Evolutionary conservation across 2,888 invertebrate species (phyloP).

Genomic region (Cheilosia variabilis): DNA sequence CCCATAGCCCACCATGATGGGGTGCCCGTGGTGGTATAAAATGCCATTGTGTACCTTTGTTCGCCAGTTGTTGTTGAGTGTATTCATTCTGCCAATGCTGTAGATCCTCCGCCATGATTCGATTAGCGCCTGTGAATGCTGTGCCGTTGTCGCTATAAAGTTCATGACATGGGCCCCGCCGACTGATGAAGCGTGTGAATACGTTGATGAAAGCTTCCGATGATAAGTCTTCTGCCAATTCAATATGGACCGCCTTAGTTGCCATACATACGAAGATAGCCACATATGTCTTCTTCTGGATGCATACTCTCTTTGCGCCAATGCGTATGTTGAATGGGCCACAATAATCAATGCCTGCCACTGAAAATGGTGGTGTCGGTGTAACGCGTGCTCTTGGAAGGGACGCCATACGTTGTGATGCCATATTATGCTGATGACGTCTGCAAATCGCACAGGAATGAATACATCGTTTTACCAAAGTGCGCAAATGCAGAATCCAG

Average conservation of each 20-base stretch:
- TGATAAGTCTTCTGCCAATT: conserved; percentile 40
- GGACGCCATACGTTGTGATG: too few relatives aligned
- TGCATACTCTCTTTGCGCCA: conserved; percentile 11
- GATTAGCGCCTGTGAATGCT: conserved; percentile 47
- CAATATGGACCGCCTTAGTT: conserved; percentile 43
- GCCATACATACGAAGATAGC: conserved; percentile 39
- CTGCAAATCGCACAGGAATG: too few relatives aligned
- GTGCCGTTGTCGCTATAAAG: conserved; percentile 32
- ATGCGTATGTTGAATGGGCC: conserved; percentile 21
- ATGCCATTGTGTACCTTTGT: conserved; percentile 29
- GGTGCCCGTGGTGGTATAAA: conserved; percentile 27
- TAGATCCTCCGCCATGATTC: conserved; percentile 11
- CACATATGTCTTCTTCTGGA: conserved; percentile 29
- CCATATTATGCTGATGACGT: too few relatives aligned
- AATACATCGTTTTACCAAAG: too few relatives aligned
- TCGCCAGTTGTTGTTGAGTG: background rate
- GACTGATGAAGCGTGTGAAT: conserved; percentile 35
- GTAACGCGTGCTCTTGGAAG: too few relatives aligned
- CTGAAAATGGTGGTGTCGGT: too few relatives aligned
- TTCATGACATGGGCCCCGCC: conserved; percentile 48
- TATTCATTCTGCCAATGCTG: conserved; percentile 19
- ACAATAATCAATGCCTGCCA: too few relatives aligned
- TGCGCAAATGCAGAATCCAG: too few relatives aligned
- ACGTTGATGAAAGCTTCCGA: conserved; percentile 45
- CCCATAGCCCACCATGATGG: background rate